Percentiles rank a stretch among this genome's conserved stretches.
Conservation (phyloP, 92 coral and sea anemone genomes). For the Zoanthus sansibaricus region DNA sequence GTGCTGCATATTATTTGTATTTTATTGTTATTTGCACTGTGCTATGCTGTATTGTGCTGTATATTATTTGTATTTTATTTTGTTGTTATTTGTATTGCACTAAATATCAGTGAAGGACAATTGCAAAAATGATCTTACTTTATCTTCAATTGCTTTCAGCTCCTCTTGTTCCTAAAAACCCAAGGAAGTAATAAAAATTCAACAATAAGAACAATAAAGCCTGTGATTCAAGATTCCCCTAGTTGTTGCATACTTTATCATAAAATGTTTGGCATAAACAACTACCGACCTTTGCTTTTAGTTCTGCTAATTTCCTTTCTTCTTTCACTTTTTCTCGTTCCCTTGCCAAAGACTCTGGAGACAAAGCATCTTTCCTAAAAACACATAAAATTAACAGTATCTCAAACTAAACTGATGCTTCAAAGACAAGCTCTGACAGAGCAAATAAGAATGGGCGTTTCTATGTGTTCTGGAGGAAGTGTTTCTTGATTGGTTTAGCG, state of each 20-base stretch:
- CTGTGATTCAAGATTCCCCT: too few species aligned
- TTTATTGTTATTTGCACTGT: too few species aligned
- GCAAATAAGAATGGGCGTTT: too few species aligned
- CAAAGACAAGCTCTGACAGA: not conserved
- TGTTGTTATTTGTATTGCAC: too few species aligned
- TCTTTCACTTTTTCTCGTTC: slow-evolving; percentile 28
- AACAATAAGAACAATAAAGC: not conserved
- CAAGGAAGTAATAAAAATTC: not conserved
- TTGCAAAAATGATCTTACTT: not conserved
- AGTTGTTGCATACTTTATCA: too few species aligned
- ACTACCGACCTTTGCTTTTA: slow-evolving; percentile 26
- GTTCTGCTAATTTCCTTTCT: slow-evolving; percentile 40
- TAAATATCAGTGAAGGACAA: not conserved
- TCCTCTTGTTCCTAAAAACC: slow-evolving; percentile 31
- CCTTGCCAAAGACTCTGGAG: slow-evolving; percentile 37
- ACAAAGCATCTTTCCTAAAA: slow-evolving; percentile 31
- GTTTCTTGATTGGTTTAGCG: too few species aligned
- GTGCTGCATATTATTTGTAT: not conserved
- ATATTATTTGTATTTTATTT: too few species aligned
- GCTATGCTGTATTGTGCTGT: too few species aligned
- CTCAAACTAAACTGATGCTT: not conserved
- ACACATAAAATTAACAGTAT: not conserved
- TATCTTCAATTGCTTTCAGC: slow-evolving; percentile 40
- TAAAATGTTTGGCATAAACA: not conserved
- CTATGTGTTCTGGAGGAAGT: too few species aligned